These are phyloP conservation scores for Ibycter americanus DNA, from an alignment of 2,797 vertebrate species.

Conservation along the genomic window DNA sequence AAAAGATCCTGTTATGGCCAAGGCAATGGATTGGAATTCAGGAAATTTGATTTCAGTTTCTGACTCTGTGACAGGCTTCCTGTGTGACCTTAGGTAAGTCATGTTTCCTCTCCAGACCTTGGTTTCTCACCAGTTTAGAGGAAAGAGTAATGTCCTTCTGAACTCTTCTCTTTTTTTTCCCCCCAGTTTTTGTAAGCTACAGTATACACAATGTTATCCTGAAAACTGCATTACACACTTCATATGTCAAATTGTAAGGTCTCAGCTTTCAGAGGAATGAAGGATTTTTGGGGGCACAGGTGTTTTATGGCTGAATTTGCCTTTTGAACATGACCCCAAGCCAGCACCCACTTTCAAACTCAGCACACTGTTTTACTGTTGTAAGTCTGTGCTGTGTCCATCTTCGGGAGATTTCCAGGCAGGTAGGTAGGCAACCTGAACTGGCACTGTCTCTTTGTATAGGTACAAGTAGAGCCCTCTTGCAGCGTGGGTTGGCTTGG, in stretches of 20 bases:
- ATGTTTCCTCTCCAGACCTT: neutral
- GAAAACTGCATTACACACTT: neutral
- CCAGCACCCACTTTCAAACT: neutral
- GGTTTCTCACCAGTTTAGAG: neutral
- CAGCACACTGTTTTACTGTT: neutral
- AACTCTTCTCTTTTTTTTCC: neutral
- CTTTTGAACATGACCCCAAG: neutral
- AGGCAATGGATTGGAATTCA: neutral
- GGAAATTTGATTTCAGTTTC: constrained; percentile 49
- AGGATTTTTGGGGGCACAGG: neutral
- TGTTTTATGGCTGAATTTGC: neutral
- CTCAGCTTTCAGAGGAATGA: neutral
- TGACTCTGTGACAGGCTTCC: constrained; percentile 9
- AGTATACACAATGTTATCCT: neutral
- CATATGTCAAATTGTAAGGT: neutral
- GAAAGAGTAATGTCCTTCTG: neutral
- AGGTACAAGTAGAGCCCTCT: neutral
- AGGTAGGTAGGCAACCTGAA: neutral
- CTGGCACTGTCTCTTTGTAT: neutral
- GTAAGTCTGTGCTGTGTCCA: rapidly evolving
- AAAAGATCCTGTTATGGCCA: neutral
- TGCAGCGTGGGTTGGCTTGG: neutral
- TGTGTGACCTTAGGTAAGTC: constrained; percentile 22
- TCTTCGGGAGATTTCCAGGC: neutral
- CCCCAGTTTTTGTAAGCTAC: neutral